Evolutionary conservation across 2,888 invertebrate genomes (phyloP).

Genomic region (Pycnomerus fuliginosus): DNA sequence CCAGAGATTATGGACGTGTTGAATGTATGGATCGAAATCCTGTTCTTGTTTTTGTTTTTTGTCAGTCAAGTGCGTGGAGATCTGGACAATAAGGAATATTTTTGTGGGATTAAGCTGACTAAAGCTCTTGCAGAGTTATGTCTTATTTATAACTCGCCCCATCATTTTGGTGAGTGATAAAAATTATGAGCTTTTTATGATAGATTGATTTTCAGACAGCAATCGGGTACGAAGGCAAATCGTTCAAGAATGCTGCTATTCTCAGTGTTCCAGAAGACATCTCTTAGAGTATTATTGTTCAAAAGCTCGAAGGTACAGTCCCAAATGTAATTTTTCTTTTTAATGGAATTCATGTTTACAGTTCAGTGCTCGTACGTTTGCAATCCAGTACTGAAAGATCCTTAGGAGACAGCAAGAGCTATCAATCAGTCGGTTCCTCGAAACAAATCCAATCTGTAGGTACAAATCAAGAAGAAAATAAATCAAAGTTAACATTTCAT

Average conservation of each 20-base stretch:
- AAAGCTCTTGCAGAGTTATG: slow-evolving; percentile 10
- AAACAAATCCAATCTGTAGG: slow-evolving; percentile 5
- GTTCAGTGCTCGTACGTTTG: slow-evolving; percentile 2
- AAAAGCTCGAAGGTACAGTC: slow-evolving; percentile 7
- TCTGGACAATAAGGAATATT: slow-evolving; percentile 9
- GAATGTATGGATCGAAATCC: slow-evolving; percentile 7
- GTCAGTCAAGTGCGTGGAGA: slow-evolving; percentile 1
- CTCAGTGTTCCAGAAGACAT: slow-evolving; percentile 11
- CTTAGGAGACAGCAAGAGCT: neutral
- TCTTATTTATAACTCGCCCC: slow-evolving; percentile 13
- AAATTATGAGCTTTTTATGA: neutral
- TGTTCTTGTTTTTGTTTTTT: neutral
- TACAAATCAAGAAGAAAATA: slow-evolving; percentile 1
- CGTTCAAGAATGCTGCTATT: slow-evolving; percentile 11
- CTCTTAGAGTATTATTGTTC: slow-evolving; percentile 14
- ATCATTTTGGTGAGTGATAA: slow-evolving; percentile 9
- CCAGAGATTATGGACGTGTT: slow-evolving; percentile 9
- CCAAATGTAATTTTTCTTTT: neutral
- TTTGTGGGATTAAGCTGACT: slow-evolving; percentile 12
- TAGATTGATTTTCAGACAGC: slow-evolving; percentile 3
- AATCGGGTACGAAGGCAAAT: slow-evolving; percentile 11
- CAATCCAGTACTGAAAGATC: slow-evolving; percentile 4
- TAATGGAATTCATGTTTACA: slow-evolving; percentile 3
- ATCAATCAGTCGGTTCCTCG: neutral
- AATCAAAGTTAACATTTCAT: slow-evolving; percentile 2